Percentiles rank a stretch among this genome's conserved stretches.
phyloP scores from a whole-genome alignment of 2,888 invertebrate genomes.

The Sthenelais limicola region DNA sequence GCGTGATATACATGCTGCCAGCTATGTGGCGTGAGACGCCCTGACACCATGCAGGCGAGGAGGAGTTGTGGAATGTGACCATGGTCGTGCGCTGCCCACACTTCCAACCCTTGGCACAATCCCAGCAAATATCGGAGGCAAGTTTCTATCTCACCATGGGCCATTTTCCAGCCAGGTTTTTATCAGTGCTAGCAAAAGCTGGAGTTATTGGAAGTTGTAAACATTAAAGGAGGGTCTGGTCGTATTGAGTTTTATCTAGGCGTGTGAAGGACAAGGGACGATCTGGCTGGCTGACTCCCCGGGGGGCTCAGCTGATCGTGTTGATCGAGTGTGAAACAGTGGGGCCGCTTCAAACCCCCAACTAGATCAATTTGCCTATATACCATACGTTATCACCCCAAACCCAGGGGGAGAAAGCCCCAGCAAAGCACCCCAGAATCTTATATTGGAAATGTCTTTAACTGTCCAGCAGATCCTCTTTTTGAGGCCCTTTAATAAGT shows the following conservation, averaged over 20 bases:
- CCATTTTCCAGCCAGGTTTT: too few relatives aligned
- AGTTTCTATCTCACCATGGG: too few relatives aligned
- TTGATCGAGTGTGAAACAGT: slow-evolving; percentile 30
- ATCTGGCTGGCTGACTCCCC: slow-evolving; percentile 6
- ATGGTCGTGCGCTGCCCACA: too few relatives aligned
- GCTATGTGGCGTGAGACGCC: too few relatives aligned
- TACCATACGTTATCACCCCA: neutral
- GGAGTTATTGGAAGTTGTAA: neutral
- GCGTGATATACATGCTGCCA: too few relatives aligned
- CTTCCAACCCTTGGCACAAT: too few relatives aligned
- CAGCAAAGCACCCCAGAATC: neutral
- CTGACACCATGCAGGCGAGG: too few relatives aligned
- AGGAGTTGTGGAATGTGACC: too few relatives aligned
- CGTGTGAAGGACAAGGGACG: neutral
- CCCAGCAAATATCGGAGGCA: too few relatives aligned
- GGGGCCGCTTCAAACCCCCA: slow-evolving; percentile 28
- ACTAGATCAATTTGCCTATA: neutral
- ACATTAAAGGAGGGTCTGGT: slow-evolving; percentile 7
- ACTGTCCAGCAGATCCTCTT: too few relatives aligned
- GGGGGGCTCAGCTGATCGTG: slow-evolving; percentile 22
- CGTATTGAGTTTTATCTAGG: slow-evolving; percentile 2
- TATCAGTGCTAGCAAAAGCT: too few relatives aligned
- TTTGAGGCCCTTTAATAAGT: too few relatives aligned
- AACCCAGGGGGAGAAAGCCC: slow-evolving; percentile 9
- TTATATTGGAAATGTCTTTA: slow-evolving; percentile 10